Percentiles rank a stretch among this genome's conserved stretches.
These are phyloP conservation scores for Stramonita haemastoma DNA, from an alignment of 2,888 invertebrate species.

Conservation along the genomic window DNA sequence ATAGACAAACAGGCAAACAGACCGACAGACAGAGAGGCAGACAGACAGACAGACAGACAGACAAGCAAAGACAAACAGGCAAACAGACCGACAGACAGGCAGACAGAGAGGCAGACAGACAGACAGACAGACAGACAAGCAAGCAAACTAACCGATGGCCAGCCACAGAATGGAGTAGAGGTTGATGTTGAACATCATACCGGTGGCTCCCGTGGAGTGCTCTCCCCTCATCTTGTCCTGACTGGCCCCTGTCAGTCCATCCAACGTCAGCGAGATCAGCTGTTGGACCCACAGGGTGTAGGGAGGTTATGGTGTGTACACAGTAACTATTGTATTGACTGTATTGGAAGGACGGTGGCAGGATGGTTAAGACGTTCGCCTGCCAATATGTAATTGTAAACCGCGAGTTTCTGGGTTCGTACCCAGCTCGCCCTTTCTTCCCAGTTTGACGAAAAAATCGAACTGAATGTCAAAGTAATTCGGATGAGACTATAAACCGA, in stretches of 20 bases:
- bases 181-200: slow-evolving; percentile 97
- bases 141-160: slow-evolving; percentile 79
- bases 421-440: too few relatives aligned
- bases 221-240: slow-evolving; percentile 94
- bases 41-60: background rate
- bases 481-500: too few relatives aligned
- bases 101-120: background rate
- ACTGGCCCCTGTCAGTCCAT: slow-evolving; percentile 90
- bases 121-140: background rate
- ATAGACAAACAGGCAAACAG: background rate
- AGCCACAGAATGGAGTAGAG: slow-evolving; percentile 89
- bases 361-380: too few relatives aligned
- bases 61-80: too few relatives aligned
- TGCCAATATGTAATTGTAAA: too few relatives aligned
- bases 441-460: too few relatives aligned
- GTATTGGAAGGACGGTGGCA: too few relatives aligned
- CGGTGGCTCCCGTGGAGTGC: slow-evolving; percentile 88
- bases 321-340: too few relatives aligned
- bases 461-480: too few relatives aligned
- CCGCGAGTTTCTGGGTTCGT: too few relatives aligned
- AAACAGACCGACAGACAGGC: background rate
- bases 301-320: too few relatives aligned
- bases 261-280: slow-evolving; percentile 92
- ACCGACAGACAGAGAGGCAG: background rate
- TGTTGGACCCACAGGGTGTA: slow-evolving; percentile 57